phyloP scores from a whole-genome alignment of 92 coral and sea anemone genomes.

The Hydrozoanthus gracilis region DNA sequence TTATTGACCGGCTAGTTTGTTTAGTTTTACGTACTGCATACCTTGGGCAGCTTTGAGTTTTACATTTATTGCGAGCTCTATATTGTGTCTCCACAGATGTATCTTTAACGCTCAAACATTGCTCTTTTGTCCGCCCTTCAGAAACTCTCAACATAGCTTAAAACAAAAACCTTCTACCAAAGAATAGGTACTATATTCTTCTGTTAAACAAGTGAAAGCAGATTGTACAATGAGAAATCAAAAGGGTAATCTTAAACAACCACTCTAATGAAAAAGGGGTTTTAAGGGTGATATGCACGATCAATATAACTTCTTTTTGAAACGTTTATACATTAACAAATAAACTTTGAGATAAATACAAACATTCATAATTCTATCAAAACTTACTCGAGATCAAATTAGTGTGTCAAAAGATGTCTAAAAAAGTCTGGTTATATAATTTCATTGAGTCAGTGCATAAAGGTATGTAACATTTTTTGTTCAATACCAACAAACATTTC shows the following conservation, averaged over 20 bases:
- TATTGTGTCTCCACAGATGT: no score
- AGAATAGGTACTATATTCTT: no score
- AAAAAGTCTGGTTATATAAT: conserved; percentile 8
- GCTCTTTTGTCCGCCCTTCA: no score
- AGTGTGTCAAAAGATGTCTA: not conserved
- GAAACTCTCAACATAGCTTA: no score
- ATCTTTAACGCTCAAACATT: no score
- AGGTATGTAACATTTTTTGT: conserved; percentile 28
- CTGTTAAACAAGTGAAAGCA: not conserved
- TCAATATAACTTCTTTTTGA: not conserved
- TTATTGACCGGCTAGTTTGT: no score
- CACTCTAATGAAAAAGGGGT: not conserved
- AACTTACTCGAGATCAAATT: conserved; percentile 29
- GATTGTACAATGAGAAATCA: not conserved
- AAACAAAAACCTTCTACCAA: no score
- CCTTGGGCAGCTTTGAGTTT: no score
- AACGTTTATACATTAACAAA: conserved; percentile 4
- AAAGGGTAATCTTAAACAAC: not conserved
- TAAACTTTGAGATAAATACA: conserved; percentile 4
- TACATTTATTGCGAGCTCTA: no score
- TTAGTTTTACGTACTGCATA: no score
- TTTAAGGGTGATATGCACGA: not conserved
- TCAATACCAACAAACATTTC: conserved; percentile 24
- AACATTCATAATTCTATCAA: conserved; percentile 11
- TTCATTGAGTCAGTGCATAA: conserved; percentile 12